phyloP scores from a whole-genome alignment of 1,140 invertebrate genomes.

The Teleopsis dalmanni region DNA sequence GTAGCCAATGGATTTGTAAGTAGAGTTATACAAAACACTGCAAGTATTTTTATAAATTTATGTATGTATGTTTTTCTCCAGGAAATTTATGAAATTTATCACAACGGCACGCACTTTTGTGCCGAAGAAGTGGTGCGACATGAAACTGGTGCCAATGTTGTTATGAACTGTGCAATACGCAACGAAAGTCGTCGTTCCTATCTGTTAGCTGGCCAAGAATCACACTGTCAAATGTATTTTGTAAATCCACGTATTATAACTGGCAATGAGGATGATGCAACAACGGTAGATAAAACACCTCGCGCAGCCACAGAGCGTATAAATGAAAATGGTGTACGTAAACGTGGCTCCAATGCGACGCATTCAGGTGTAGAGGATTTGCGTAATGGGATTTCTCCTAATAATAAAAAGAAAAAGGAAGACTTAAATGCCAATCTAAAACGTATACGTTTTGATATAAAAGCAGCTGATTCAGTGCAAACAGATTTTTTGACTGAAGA shows the following conservation, averaged over 20 bases:
- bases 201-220: constrained; percentile 85
- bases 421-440: constrained; percentile 50
- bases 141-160: constrained; percentile 79
- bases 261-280: constrained; percentile 17
- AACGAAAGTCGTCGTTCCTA: constrained; percentile 63
- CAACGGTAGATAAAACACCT: constrained; percentile 10
- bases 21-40: constrained; percentile 19
- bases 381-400: constrained; percentile 20
- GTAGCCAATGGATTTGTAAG: constrained; percentile 91
- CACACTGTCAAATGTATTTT: constrained; percentile 81
- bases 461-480: constrained; percentile 68
- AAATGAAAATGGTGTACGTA: constrained; percentile 36
- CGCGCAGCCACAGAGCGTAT: constrained; percentile 24
- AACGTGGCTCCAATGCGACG: constrained; percentile 9
- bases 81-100: constrained; percentile 87
- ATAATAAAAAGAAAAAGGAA: constrained; percentile 19
- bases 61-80: constrained; percentile 41
- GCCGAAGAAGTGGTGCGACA: constrained; percentile 80
- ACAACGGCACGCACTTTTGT: constrained; percentile 69
- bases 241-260: constrained; percentile 63
- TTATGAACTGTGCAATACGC: constrained; percentile 79
- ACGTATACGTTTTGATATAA: constrained; percentile 62
- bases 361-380: constrained; percentile 30
- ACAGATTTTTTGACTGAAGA: constrained; percentile 64
- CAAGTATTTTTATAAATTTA: constrained; percentile 6